Base-by-base conservation (phyloP, 2,888 invertebrate species). In the Psylliodes chrysocephalus region DNA sequence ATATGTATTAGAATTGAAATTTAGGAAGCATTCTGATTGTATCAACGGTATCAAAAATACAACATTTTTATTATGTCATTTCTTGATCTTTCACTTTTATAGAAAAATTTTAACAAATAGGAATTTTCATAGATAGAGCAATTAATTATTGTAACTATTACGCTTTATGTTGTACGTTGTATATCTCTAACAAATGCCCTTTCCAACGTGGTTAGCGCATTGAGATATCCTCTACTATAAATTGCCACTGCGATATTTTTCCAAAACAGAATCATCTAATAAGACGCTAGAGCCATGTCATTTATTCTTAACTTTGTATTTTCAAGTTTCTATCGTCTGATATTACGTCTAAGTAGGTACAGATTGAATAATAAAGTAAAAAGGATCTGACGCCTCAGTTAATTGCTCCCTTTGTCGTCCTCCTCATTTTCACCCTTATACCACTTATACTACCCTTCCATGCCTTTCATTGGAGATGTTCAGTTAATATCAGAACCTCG, bases 331-430 rank as follows among this genome's bases (percentile, higher is more conserved):
- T 25, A 25, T 22, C 10, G 12, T 46, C 30, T 46, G 46, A 46
- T 46, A 46, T 46, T 46, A 46, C 46, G 22, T 46, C 14, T 46
- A 46, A 46, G 46, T 46, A 46, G 46, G 46, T 22, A 46, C 22
- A 46, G 46, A 46, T 46, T 46, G 46, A 46, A 46, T 46, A 46
- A 46, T 46, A 46, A 46, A 46, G 46, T 46, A 46, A 46, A 46
- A 46, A 46, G 46, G 46, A 46, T 46, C 46, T 14, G 46, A 46
- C 46, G 46, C 46, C 55, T 44, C 55, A 14, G 28, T 25, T 55
- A 55, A 55, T 55, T 55, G 55, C 44, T 25, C 18, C 42, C 44
- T 55, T 55, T 55, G 55, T 55, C 55, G 55, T 44, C 42, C 18
- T 55, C 42, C 15, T 44, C 44, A 44, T 54, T 40, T 54, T 42